Percentiles rank a stretch among this genome's conserved stretches.
These are phyloP conservation scores for Drosophila setosimentum DNA, from an alignment of 2,888 invertebrate species.

Conservation along the genomic window DNA sequence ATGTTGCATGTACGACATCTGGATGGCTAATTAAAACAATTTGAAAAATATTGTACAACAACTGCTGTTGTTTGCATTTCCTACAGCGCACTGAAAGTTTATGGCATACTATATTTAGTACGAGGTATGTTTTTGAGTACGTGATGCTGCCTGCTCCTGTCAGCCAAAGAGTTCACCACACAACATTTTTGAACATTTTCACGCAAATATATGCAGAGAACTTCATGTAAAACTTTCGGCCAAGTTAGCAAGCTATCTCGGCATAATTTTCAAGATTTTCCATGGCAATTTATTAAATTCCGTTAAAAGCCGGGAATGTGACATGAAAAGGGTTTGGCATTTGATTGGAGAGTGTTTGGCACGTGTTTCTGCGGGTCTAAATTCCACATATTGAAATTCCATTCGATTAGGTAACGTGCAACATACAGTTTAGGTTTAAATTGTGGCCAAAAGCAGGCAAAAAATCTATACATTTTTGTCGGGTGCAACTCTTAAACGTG, in stretches of 20 bases:
- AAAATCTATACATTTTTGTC: background rate
- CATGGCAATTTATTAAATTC: constrained; percentile 59
- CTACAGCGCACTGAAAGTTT: constrained; percentile 10
- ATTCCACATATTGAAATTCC: constrained; percentile 49
- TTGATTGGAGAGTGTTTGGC: constrained; percentile 26
- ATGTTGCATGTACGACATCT: constrained; percentile 3
- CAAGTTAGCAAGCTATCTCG: constrained; percentile 3
- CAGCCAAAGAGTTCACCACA: background rate
- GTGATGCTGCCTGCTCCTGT: background rate
- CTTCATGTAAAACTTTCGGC: constrained; percentile 9
- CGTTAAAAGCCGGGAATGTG: constrained; percentile 14
- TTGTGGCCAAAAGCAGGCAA: constrained; percentile 4
- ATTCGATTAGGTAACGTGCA: constrained; percentile 34
- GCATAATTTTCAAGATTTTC: constrained; percentile 37
- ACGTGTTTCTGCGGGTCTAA: constrained; percentile 19
- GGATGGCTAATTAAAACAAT: constrained; percentile 71
- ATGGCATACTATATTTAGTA: constrained; percentile 20
- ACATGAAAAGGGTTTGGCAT: constrained; percentile 77
- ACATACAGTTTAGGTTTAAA: constrained; percentile 13
- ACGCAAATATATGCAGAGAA: constrained; percentile 20
- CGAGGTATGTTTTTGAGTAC: background rate
- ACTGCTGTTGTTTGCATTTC: constrained; percentile 33
- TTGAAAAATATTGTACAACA: constrained; percentile 48
- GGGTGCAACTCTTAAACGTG: constrained; percentile 19
- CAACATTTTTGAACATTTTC: background rate